phyloP scores from a whole-genome alignment of 2,113 vertebrate species.

The Microcebus lehilahytsara region DNA sequence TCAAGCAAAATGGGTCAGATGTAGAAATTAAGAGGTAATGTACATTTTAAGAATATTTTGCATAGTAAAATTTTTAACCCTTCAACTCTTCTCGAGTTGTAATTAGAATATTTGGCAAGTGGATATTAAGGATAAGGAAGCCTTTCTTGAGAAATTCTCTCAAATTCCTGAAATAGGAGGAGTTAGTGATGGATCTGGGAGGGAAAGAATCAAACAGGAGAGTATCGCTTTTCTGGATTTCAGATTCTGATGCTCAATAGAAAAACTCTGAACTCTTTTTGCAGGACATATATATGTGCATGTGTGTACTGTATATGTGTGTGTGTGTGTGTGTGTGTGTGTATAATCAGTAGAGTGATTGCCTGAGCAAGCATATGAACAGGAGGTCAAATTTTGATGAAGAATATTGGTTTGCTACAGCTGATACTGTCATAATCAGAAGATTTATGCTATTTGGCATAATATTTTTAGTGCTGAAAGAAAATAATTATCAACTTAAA shows the following conservation, averaged over 20 bases:
- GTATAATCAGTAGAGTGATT: not conserved
- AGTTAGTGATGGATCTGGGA: not conserved
- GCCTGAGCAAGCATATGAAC: not conserved
- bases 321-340: not conserved
- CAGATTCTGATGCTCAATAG: not conserved
- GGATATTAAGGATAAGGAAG: not conserved
- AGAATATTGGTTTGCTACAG: not conserved
- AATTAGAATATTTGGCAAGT: not conserved
- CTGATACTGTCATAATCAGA: not conserved
- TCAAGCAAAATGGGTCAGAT: not conserved
- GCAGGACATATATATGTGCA: not conserved
- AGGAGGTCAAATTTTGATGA: not conserved
- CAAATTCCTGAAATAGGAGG: not conserved
- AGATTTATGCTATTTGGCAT: not conserved
- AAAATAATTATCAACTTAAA: not conserved
- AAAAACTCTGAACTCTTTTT: not conserved
- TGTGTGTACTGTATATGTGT: no score
- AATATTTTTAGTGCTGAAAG: not conserved
- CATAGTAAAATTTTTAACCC: not conserved
- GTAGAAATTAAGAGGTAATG: not conserved
- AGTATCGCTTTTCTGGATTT: not conserved
- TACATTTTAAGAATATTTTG: not conserved
- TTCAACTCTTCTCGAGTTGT: not conserved
- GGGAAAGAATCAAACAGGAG: fast-evolving
- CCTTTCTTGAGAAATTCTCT: fast-evolving